Evolutionary conservation across 2,888 invertebrate species (phyloP), one percentile per base, ranked within the genome.

Genomic region (Arrhopalites spinosus): DNA sequence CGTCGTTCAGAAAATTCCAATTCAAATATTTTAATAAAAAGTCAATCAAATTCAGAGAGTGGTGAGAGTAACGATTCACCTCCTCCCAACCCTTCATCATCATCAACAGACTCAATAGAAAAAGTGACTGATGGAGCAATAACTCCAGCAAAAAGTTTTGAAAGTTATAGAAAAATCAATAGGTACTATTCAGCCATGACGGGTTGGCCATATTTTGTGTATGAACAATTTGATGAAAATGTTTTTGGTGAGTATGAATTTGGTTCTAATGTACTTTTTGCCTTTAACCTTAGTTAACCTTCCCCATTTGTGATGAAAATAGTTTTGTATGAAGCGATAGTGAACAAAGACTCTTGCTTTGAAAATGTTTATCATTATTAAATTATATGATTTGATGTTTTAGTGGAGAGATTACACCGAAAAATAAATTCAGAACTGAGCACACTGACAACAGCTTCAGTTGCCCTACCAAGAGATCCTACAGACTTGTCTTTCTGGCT

Each of bases 401-500:
- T n/a, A n/a, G 87, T 85, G 67, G 86, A 81, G 64, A 80, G 78
- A 36, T 79, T 82, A 11, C 80, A 81, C 20, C 50, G 75, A 36
- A 73, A 78, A 45, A 29, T 81, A 17, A 73, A 73, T 61, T 64
- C 77, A 15, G 82, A 82, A 56, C 70, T 82, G 69, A 79, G 72
- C 63, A 78, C 80, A 27, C 63, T 82, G 15, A 76, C 78, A 11
- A 69, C 77, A 27, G 78, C 79, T 11, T 70, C 76, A 15, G 77
- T 70, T 69, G 76, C 66, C 70, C 77, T 82, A 47, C 82, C 82
- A 1, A 66, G 74, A 15, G 81, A 82, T 64, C 77, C 81, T 0
- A 67, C 88, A 11, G 89, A 90, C 77, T 86, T 94, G 78, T 93
- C 93, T 0, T 94, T 90, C 85, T 94, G 94, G 93, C 89, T 93